Evolutionary conservation across 2,888 invertebrate species (phyloP).

Genomic region (Sialis fuliginosa): DNA sequence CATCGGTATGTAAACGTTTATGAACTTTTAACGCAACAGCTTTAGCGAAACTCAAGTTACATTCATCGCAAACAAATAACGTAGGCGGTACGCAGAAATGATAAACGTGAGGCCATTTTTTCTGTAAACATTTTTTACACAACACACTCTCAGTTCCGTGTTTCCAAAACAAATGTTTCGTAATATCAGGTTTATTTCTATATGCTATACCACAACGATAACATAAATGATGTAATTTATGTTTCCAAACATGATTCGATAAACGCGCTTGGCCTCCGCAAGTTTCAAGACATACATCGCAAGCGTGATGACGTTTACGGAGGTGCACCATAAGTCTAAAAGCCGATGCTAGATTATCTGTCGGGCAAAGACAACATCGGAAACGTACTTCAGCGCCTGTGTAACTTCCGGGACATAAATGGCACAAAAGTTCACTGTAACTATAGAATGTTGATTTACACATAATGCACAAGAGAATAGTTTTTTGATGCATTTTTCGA

Average conservation of each 20-base stretch:
- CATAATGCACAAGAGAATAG: slow-evolving; percentile 68
- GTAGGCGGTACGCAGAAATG: slow-evolving; percentile 75
- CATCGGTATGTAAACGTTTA: slow-evolving; percentile 56
- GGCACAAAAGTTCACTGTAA: slow-evolving; percentile 74
- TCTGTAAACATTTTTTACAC: slow-evolving; percentile 72
- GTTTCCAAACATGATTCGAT: slow-evolving; percentile 81
- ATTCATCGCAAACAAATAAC: slow-evolving; percentile 65
- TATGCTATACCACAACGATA: slow-evolving; percentile 79
- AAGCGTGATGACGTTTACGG: slow-evolving; percentile 65
- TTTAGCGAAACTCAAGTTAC: slow-evolving; percentile 52
- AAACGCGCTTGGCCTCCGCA: slow-evolving; percentile 63
- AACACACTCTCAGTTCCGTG: slow-evolving; percentile 77
- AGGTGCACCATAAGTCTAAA: slow-evolving; percentile 80
- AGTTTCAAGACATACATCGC: slow-evolving; percentile 72
- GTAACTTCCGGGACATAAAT: slow-evolving; percentile 68
- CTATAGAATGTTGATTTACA: slow-evolving; percentile 75
- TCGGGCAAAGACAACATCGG: slow-evolving; percentile 66
- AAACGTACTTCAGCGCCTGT: slow-evolving; percentile 49
- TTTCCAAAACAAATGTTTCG: slow-evolving; percentile 82
- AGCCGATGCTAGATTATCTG: slow-evolving; percentile 63
- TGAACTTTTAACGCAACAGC: slow-evolving; percentile 73
- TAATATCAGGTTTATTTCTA: slow-evolving; percentile 73
- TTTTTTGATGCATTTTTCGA: slow-evolving; percentile 71
- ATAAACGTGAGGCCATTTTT: slow-evolving; percentile 84
- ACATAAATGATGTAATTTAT: slow-evolving; percentile 71